Percentiles rank a stretch among this genome's conserved stretches.
These are phyloP conservation scores for Dasypolia templi DNA, from an alignment of 2,888 invertebrate species.

Conservation along the genomic window DNA sequence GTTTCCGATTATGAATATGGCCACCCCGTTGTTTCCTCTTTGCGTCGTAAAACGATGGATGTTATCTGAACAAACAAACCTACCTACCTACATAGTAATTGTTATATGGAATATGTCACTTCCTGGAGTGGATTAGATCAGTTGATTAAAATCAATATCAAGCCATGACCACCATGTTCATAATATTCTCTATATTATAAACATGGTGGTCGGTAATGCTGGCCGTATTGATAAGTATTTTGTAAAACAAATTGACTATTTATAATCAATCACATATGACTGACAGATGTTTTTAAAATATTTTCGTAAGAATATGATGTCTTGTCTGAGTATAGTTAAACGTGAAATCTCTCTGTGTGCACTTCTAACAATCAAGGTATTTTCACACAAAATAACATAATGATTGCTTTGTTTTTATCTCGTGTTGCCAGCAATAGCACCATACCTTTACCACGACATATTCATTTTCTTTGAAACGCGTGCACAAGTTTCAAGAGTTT, in stretches of 20 bases:
- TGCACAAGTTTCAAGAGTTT: constrained; percentile 68
- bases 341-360: too few relatives aligned
- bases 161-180: too few relatives aligned
- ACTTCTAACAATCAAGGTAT: too few relatives aligned
- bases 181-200: too few relatives aligned
- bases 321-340: too few relatives aligned
- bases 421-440: constrained; percentile 8
- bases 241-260: neutral
- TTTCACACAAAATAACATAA: neutral
- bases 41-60: constrained; percentile 49
- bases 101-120: constrained; percentile 22
- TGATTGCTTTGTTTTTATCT: neutral
- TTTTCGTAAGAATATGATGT: too few relatives aligned
- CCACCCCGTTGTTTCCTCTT: constrained; percentile 61
- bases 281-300: too few relatives aligned
- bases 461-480: constrained; percentile 70
- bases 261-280: too few relatives aligned
- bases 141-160: constrained; percentile 38
- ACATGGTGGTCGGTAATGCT: neutral
- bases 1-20: constrained; percentile 65
- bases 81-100: neutral
- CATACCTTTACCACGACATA: constrained; percentile 53
- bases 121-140: constrained; percentile 15
- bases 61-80: constrained; percentile 18
- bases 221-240: too few relatives aligned